Conservation (phyloP, 2,797 vertebrate species). For the Acrossocheilus wenchowensis region DNA sequence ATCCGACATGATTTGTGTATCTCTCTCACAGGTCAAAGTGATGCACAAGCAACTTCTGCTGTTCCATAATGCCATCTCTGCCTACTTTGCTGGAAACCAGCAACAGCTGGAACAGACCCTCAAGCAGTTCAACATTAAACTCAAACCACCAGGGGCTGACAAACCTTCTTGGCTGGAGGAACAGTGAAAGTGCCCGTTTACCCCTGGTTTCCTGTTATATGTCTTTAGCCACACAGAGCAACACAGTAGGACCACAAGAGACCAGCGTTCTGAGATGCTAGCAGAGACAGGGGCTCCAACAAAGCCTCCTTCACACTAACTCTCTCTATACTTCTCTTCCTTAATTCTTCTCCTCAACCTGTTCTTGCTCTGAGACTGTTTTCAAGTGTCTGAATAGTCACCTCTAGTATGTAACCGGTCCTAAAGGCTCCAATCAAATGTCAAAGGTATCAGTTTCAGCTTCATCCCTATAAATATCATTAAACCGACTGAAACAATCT, state of each 20-base stretch:
- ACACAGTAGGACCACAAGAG: conserved; percentile 57
- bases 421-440: conserved; percentile 39
- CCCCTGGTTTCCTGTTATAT: conserved; percentile 58
- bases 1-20: neutral
- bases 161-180: conserved; percentile 98
- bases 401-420: conserved; percentile 28
- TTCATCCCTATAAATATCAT: conserved; percentile 15
- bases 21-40: conserved; percentile 87
- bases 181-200: conserved; percentile 78
- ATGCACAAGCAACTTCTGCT: conserved; percentile 99
- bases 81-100: conserved; percentile 98
- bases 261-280: conserved; percentile 47
- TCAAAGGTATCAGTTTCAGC: conserved; percentile 1
- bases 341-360: conserved; percentile 55
- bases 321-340: conserved; percentile 51
- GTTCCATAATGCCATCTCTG: conserved; percentile 96
- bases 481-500: conserved; percentile 25
- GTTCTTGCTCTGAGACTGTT: conserved; percentile 40
- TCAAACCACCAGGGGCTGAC: conserved; percentile 88
- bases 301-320: conserved; percentile 60
- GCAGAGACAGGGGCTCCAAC: conserved; percentile 28
- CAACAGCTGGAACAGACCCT: conserved; percentile 96
- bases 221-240: conserved; percentile 48
- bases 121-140: conserved; percentile 95
- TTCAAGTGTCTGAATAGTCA: conserved; percentile 38